Evolutionary conservation across 2,113 vertebrate species (phyloP).

Genomic region (Dinomys branickii): DNA sequence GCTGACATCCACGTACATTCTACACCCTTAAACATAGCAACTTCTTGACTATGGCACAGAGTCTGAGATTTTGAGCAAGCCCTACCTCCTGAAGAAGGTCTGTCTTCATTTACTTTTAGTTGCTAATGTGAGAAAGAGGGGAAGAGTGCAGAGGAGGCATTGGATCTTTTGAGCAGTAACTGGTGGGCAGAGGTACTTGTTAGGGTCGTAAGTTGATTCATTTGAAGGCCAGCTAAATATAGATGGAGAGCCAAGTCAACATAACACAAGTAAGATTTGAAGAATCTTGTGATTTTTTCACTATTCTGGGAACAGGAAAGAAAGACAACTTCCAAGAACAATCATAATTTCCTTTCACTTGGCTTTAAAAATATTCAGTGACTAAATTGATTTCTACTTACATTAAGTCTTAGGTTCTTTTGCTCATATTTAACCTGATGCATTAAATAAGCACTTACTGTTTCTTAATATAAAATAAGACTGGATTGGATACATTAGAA

Average conservation of each 20-base stretch:
- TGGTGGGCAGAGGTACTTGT: not conserved
- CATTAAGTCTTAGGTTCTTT: not conserved
- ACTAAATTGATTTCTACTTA: not conserved
- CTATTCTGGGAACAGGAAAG: not conserved
- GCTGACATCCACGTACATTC: not conserved
- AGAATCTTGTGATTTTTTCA: not conserved
- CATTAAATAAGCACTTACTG: not conserved
- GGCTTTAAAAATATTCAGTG: not conserved
- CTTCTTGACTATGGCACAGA: not conserved
- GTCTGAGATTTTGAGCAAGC: not conserved
- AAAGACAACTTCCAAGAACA: not conserved
- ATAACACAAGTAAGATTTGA: not conserved
- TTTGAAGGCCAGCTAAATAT: not conserved
- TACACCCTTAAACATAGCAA: not conserved
- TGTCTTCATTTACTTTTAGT: not conserved
- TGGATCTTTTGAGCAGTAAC: not conserved
- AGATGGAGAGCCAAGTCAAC: not conserved
- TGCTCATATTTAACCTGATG: not conserved
- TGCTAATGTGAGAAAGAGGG: not conserved
- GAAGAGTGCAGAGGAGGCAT: not conserved
- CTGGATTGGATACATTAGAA: not conserved
- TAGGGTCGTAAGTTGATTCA: not conserved
- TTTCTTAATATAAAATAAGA: not conserved
- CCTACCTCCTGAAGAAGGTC: not conserved
- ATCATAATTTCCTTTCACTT: constrained; percentile 8